Percentiles rank a stretch among this genome's conserved stretches.
These are phyloP conservation scores for Tragelaphus strepsiceros DNA, from an alignment of 2,113 vertebrate species.

Conservation along the genomic window DNA sequence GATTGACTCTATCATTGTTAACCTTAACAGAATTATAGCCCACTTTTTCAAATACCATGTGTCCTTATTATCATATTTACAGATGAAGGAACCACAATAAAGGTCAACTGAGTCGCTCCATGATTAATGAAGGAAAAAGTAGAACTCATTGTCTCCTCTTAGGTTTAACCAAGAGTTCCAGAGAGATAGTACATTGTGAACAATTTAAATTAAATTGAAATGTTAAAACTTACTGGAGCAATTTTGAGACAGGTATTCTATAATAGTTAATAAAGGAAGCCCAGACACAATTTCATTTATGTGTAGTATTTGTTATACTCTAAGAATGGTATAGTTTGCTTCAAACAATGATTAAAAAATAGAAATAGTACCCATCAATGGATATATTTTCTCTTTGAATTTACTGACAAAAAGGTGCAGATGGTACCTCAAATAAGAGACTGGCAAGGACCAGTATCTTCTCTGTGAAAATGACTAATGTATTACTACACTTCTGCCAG, in stretches of 20 bases:
- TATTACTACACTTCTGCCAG: conserved; percentile 81
- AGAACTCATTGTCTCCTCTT: neutral
- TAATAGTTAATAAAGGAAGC: conserved; percentile 8
- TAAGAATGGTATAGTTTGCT: conserved; percentile 52
- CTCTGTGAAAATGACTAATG: conserved; percentile 86
- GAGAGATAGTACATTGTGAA: neutral
- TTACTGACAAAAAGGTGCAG: conserved; percentile 81
- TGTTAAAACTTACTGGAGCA: neutral
- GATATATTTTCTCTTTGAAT: conserved; percentile 76
- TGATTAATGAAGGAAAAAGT: neutral
- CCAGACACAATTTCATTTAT: neutral
- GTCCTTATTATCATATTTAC: neutral
- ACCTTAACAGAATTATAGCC: neutral
- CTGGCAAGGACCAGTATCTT: conserved; percentile 82
- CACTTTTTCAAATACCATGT: neutral
- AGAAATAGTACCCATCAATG: conserved; percentile 75
- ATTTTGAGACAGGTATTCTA: neutral
- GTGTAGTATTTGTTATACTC: neutral
- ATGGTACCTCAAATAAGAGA: conserved; percentile 84
- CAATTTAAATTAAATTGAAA: conserved; percentile 13
- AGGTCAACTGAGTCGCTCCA: neutral
- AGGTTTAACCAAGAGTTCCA: neutral
- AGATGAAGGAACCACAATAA: neutral
- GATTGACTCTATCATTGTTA: neutral
- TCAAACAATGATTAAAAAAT: conserved; percentile 76